These are phyloP conservation scores for Calephelis nemesis DNA, from an alignment of 1,140 invertebrate genomes.

Conservation along the genomic window DNA sequence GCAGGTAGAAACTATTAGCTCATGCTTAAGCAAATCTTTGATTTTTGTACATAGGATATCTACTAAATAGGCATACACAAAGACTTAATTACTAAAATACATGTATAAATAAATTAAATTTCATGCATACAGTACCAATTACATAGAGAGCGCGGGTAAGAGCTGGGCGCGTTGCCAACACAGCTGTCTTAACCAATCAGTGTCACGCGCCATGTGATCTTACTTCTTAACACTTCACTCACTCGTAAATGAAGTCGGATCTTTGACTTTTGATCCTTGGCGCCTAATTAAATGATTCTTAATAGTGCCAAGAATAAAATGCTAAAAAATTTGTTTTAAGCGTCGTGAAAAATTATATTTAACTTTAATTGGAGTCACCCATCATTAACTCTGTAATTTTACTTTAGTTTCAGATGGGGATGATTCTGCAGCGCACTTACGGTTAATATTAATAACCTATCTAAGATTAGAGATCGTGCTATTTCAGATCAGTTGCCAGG, in stretches of 20 bases:
- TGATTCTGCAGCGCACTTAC: too few species aligned
- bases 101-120: constrained; percentile 15
- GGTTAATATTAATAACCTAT: too few species aligned
- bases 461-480: too few species aligned
- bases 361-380: too few species aligned
- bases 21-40: too few species aligned
- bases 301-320: background rate
- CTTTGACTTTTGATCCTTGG: constrained; percentile 9
- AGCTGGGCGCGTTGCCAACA: constrained; percentile 23
- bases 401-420: too few species aligned
- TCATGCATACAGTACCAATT: constrained; percentile 4
- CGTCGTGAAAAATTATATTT: background rate
- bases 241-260: background rate
- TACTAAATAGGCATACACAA: background rate
- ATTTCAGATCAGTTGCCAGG: too few species aligned
- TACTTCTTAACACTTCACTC: constrained; percentile 6
- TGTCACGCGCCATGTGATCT: background rate
- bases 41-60: too few species aligned
- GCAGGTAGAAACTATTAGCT: too few species aligned
- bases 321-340: background rate
- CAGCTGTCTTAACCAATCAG: constrained; percentile 23
- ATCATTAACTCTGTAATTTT: too few species aligned
- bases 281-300: background rate
- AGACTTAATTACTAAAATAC: constrained; percentile 2
- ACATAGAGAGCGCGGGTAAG: background rate